Percentiles rank a stretch among this genome's conserved stretches.
phyloP scores from a whole-genome alignment of 2,888 invertebrate species.

The Harpalus rubripes region DNA sequence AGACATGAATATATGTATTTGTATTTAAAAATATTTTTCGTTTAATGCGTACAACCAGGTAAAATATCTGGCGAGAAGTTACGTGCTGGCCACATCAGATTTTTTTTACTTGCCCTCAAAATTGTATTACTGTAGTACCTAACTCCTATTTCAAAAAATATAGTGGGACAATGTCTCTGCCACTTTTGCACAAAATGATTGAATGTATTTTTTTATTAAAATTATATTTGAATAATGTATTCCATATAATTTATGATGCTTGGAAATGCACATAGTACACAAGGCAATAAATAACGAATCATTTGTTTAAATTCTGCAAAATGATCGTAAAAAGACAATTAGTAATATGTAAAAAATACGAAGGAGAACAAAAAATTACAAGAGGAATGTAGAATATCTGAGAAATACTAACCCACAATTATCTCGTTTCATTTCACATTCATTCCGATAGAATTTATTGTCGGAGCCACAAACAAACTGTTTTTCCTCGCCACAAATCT shows the following conservation, averaged over 20 bases:
- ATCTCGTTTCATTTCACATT: constrained; percentile 94
- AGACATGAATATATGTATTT: too few relatives aligned
- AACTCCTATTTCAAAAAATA: too few relatives aligned
- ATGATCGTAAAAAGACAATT: not conserved
- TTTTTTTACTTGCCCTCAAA: too few relatives aligned
- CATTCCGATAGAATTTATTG: constrained; percentile 92
- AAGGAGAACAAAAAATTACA: not conserved
- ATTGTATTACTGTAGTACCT: too few relatives aligned
- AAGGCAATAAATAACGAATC: not conserved
- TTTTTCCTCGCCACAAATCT: constrained; percentile 85
- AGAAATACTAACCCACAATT: constrained; percentile 87
- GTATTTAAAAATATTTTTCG: too few relatives aligned
- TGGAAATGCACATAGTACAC: not conserved
- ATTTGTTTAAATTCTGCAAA: not conserved
- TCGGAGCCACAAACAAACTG: constrained; percentile 94
- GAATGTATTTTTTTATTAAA: too few relatives aligned
- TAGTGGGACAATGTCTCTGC: too few relatives aligned
- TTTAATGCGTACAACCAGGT: too few relatives aligned
- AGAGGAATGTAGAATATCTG: constrained; percentile 5
- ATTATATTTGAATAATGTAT: too few relatives aligned
- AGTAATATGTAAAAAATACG: not conserved
- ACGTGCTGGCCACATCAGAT: too few relatives aligned
- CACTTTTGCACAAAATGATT: too few relatives aligned
- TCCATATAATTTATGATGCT: not conserved
- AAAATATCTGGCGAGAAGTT: too few relatives aligned